A percentile compares a stretch with the other conserved stretches of the same genome.
Conservation (phyloP, 1,140 invertebrate species). For the Drosophila pachea region DNA sequence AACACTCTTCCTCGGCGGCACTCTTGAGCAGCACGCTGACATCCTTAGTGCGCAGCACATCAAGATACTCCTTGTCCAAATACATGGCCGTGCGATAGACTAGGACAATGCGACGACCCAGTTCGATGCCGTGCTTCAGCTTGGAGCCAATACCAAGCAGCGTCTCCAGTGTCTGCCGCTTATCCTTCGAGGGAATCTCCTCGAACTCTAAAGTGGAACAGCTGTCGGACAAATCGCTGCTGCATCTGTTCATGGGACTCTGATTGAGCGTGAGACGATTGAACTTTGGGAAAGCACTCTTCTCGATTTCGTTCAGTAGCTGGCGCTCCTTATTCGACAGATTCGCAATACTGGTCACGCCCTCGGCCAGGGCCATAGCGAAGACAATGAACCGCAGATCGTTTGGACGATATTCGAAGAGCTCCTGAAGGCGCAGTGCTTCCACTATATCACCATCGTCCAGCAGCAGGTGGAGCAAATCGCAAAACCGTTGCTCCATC, state of each 20-base stretch:
- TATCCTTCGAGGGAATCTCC: conserved; percentile 74
- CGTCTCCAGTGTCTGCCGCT: conserved; percentile 69
- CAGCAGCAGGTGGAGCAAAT: conserved; percentile 70
- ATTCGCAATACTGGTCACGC: conserved; percentile 70
- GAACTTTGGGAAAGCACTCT: conserved; percentile 71
- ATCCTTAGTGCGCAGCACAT: conserved; percentile 80
- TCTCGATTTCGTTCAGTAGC: conserved; percentile 66
- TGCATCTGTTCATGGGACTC: conserved; percentile 42
- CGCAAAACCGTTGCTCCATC: conserved; percentile 59
- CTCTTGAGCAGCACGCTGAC: conserved; percentile 80
- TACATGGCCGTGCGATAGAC: conserved; percentile 81
- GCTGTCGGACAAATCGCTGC: conserved; percentile 68
- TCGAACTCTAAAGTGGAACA: conserved; percentile 72
- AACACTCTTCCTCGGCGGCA: conserved; percentile 80
- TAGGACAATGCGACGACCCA: conserved; percentile 80
- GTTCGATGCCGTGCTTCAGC: conserved; percentile 79
- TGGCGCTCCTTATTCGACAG: conserved; percentile 70
- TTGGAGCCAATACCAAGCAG: conserved; percentile 76
- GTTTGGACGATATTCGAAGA: conserved; percentile 78
- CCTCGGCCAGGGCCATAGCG: conserved; percentile 80
- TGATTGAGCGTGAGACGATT: conserved; percentile 70
- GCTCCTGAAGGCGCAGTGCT: conserved; percentile 79
- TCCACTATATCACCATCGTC: conserved; percentile 78
- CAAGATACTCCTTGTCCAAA: conserved; percentile 81
- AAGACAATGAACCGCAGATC: conserved; percentile 80